phyloP scores from a whole-genome alignment of 2,797 vertebrate species.

The Peromyscus nudipes region DNA sequence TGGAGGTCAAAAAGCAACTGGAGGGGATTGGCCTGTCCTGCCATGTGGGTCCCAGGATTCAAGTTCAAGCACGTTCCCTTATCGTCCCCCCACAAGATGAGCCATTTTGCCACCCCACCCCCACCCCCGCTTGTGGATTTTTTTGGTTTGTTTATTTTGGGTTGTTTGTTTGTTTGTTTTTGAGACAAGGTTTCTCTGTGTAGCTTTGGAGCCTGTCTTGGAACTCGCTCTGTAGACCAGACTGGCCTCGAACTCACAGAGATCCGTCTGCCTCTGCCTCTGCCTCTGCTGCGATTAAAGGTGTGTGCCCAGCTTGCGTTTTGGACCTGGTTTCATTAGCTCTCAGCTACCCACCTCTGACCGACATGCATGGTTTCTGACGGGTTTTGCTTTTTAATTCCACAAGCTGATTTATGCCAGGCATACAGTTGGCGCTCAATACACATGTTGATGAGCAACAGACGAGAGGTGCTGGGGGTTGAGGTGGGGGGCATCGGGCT shows the following conservation, averaged over 20 bases:
- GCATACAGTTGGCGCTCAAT: not conserved
- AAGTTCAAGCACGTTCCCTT: no score
- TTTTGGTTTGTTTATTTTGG: no score
- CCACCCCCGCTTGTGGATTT: no score
- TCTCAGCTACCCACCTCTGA: not conserved
- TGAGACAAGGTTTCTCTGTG: no score
- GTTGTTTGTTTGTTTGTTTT: no score
- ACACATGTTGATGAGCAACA: not conserved
- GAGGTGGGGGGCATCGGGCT: not conserved
- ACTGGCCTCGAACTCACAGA: no score
- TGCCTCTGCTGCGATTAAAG: no score
- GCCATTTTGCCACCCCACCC: no score
- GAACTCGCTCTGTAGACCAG: no score
- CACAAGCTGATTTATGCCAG: fast-evolving
- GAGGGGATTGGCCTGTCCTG: not conserved
- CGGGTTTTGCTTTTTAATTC: not conserved
- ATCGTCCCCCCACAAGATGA: not conserved
- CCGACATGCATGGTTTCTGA: not conserved
- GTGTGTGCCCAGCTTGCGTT: not conserved
- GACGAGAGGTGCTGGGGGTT: not conserved
- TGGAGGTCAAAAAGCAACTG: not conserved
- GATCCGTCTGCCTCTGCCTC: no score
- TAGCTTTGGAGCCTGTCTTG: no score
- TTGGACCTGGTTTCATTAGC: not conserved
- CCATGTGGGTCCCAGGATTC: not conserved